These are phyloP conservation scores for Muscina levida DNA, from an alignment of 2,888 invertebrate species.

Conservation along the genomic window DNA sequence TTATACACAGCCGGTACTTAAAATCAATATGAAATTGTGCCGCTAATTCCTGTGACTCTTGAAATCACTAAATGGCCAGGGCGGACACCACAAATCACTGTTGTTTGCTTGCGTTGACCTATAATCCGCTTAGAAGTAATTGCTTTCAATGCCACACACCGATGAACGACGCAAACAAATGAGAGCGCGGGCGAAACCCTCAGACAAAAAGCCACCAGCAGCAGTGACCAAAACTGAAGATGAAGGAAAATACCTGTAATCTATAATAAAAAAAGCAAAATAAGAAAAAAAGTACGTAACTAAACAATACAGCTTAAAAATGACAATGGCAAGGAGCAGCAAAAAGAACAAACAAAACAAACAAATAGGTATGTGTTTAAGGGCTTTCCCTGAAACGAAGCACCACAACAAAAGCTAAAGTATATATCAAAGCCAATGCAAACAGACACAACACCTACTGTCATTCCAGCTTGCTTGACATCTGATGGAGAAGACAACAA, in stretches of 20 bases:
- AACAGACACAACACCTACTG: background rate
- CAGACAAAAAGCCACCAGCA: background rate
- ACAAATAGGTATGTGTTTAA: too few species aligned
- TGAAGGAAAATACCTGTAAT: conserved; percentile 35
- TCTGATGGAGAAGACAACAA: background rate
- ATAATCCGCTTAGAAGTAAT: conserved; percentile 51
- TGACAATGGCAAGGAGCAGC: background rate
- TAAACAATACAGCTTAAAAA: conserved; percentile 30
- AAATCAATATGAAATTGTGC: conserved; percentile 5
- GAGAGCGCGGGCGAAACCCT: background rate
- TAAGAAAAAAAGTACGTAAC: conserved; percentile 7
- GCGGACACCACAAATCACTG: conserved; percentile 11
- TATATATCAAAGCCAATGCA: conserved; percentile 8
- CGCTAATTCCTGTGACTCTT: conserved; percentile 11
- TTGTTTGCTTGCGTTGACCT: conserved; percentile 30
- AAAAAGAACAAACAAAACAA: conserved; percentile 22
- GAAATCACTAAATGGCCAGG: conserved; percentile 7
- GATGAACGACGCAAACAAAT: background rate
- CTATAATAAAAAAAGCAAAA: background rate
- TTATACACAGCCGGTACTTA: background rate
- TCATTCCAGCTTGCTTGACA: background rate
- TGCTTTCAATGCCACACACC: conserved; percentile 39
- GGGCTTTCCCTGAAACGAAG: too few species aligned
- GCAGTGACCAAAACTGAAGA: conserved; percentile 2
- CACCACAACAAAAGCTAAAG: conserved; percentile 18